Evolutionary conservation across 2,113 vertebrate species (phyloP).

Genomic region (Centropus unirufus): DNA sequence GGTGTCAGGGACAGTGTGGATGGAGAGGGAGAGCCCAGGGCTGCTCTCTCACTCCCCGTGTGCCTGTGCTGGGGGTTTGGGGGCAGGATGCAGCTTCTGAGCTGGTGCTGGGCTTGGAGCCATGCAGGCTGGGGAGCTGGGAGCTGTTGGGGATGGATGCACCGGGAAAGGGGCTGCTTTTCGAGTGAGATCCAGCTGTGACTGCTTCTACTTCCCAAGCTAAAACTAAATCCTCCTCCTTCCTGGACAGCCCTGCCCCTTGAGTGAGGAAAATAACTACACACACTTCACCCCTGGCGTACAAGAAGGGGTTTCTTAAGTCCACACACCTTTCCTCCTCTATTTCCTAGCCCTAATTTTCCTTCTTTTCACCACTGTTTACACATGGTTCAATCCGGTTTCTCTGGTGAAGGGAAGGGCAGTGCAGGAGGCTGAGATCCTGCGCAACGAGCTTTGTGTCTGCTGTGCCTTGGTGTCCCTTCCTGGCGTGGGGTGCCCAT

Average conservation of each 20-base stretch:
- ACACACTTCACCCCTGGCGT: neutral
- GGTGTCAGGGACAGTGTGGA: neutral
- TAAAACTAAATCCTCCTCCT: neutral
- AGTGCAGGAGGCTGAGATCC: too few species aligned
- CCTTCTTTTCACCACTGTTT: neutral
- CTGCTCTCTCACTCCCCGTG: neutral
- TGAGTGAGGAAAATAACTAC: neutral
- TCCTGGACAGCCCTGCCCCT: neutral
- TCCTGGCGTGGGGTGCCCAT: too few species aligned
- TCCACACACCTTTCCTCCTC: neutral
- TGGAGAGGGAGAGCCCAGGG: neutral
- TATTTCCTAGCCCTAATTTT: neutral
- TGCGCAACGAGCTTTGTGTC: too few species aligned
- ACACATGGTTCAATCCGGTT: too few species aligned
- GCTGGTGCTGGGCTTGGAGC: neutral
- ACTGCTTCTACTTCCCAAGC: neutral
- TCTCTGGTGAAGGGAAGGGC: too few species aligned
- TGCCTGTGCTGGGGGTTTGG: neutral
- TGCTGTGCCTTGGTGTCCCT: too few species aligned
- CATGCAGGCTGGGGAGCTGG: rapidly evolving
- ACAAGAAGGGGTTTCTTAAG: neutral
- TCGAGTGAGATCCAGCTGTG: neutral
- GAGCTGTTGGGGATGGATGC: rapidly evolving
- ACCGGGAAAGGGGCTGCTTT: neutral
- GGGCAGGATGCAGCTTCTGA: neutral